Conservation (phyloP, 2,113 vertebrate genomes). For the Rattus norvegicus region DNA sequence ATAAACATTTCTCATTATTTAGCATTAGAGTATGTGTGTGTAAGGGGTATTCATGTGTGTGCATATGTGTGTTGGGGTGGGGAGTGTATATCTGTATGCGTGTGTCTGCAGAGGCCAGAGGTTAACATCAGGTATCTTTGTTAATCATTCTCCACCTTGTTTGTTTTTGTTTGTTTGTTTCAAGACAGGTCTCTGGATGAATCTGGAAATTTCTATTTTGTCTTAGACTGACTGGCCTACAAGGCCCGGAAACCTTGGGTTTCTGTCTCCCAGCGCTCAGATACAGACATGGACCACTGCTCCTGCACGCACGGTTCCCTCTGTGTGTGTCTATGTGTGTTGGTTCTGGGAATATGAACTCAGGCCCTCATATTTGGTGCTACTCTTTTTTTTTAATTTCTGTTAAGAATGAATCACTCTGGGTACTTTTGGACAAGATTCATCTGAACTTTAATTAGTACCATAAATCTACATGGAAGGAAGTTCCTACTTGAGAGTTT, state of each 20-base stretch:
- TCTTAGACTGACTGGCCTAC: neutral
- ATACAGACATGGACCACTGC: neutral
- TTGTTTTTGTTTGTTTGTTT: neutral
- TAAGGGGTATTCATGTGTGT: neutral
- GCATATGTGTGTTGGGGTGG: neutral
- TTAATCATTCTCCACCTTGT: neutral
- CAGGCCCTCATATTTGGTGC: neutral
- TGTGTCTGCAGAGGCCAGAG: neutral
- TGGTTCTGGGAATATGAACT: neutral
- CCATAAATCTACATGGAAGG: neutral
- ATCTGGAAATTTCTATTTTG: neutral
- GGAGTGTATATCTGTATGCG: neutral
- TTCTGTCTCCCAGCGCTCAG: neutral
- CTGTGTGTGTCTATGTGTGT: no score
- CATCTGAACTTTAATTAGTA: neutral
- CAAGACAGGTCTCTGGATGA: neutral
- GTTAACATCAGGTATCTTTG: neutral
- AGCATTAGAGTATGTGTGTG: neutral
- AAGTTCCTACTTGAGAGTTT: neutral
- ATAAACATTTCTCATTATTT: conserved; percentile 21
- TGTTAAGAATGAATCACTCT: neutral
- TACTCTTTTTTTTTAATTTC: neutral
- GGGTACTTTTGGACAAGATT: conserved; percentile 15
- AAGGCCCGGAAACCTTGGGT: neutral
- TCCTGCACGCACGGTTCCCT: neutral